phyloP scores from a whole-genome alignment of 2,113 vertebrate genomes.

The Urocitellus parryii region DNA sequence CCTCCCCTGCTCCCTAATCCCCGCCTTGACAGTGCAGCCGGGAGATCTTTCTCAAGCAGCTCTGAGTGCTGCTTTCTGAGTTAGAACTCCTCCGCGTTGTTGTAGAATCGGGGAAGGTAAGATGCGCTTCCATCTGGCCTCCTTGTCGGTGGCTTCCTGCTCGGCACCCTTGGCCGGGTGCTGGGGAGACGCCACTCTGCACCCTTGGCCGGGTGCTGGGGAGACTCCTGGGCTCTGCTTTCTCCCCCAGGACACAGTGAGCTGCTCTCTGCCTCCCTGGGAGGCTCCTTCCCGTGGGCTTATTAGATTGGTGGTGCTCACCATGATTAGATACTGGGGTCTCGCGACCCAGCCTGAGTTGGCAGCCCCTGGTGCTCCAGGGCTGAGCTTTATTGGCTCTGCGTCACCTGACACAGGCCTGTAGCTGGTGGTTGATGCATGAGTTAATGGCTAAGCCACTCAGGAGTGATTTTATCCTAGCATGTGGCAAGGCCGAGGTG shows the following conservation, averaged over 20 bases:
- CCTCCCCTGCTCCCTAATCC: not conserved
- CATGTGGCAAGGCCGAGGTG: not conserved
- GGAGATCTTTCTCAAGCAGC: not conserved
- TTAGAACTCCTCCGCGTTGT: not conserved
- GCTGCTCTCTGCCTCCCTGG: not conserved
- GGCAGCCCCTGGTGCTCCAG: not conserved
- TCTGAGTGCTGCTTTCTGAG: not conserved
- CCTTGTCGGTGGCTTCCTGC: no score
- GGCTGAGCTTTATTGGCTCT: not conserved
- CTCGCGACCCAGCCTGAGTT: not conserved
- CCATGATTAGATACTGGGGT: no score
- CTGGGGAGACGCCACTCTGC: no score
- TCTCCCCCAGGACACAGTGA: not conserved
- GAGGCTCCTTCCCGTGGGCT: not conserved
- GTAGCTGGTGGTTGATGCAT: not conserved
- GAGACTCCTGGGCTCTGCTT: not conserved
- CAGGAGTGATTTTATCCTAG: not conserved
- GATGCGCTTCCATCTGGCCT: not conserved
- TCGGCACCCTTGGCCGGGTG: no score
- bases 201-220: not conserved
- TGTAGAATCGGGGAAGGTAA: not conserved
- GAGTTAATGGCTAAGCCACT: not conserved
- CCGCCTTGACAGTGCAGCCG: not conserved
- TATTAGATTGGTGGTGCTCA: not conserved
- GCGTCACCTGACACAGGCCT: no score